phyloP scores from a whole-genome alignment of 2,113 vertebrate genomes.

The Cheirogaleus medius region DNA sequence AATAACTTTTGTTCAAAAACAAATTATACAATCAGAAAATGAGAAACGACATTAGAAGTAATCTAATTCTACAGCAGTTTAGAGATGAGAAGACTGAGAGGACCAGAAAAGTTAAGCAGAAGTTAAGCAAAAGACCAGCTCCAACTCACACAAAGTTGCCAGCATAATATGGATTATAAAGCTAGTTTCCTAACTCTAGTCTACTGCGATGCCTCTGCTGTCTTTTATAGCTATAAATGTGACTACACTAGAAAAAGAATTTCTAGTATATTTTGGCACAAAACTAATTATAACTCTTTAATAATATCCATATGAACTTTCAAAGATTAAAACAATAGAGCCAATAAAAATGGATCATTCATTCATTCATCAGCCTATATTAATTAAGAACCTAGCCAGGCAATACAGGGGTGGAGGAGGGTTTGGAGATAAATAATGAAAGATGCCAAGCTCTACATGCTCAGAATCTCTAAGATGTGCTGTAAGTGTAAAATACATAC shows the following conservation, averaged over 20 bases:
- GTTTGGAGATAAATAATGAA: not conserved
- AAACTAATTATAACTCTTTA: constrained; percentile 14
- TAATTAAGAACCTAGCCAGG: not conserved
- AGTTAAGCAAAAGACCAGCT: not conserved
- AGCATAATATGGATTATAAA: not conserved
- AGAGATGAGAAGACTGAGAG: not conserved
- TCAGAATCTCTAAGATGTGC: not conserved
- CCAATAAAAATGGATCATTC: not conserved
- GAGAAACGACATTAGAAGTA: not conserved
- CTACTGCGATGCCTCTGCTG: not conserved
- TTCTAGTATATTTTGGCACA: not conserved
- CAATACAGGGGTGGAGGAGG: not conserved
- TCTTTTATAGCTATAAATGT: not conserved
- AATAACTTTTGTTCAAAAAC: not conserved
- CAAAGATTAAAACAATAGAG: not conserved
- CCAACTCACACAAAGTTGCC: not conserved
- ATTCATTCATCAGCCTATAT: not conserved
- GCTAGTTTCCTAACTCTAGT: not conserved
- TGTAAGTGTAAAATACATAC: not conserved
- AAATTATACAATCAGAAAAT: not conserved
- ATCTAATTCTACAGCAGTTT: not conserved
- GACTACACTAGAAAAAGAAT: not conserved
- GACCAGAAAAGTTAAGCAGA: not conserved
- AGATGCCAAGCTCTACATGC: not conserved
- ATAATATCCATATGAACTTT: not conserved